Percentiles rank a stretch among this genome's conserved stretches.
Conservation (phyloP, 2,888 invertebrate species). For the Macropis europaea region DNA sequence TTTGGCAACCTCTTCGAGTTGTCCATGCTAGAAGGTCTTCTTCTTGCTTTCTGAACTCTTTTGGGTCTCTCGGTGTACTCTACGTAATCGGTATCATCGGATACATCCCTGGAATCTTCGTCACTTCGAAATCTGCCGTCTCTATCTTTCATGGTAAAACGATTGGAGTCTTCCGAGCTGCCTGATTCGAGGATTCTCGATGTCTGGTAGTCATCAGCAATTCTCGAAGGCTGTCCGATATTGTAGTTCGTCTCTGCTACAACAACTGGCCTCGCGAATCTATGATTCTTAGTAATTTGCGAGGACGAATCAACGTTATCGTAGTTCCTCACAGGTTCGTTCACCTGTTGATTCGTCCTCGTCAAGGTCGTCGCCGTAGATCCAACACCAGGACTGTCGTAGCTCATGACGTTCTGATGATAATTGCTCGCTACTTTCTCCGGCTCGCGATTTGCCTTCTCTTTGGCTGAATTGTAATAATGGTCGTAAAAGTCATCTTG, state of each 20-base stretch:
- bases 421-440: slow-evolving; percentile 65
- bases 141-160: slow-evolving; percentile 34
- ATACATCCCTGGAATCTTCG: slow-evolving; percentile 68
- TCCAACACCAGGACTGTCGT: slow-evolving; percentile 50
- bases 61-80: slow-evolving; percentile 71
- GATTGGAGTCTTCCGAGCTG: slow-evolving; percentile 33
- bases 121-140: slow-evolving; percentile 64
- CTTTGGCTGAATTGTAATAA: slow-evolving; percentile 48
- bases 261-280: slow-evolving; percentile 67
- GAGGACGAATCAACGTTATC: neutral
- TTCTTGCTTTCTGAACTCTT: slow-evolving; percentile 67
- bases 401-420: slow-evolving; percentile 49
- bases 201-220: slow-evolving; percentile 4
- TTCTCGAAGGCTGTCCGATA: slow-evolving; percentile 44
- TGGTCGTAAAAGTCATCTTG: slow-evolving; percentile 26
- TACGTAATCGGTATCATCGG: slow-evolving; percentile 71
- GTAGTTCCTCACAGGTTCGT: slow-evolving; percentile 13
- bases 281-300: slow-evolving; percentile 2
- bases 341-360: slow-evolving; percentile 54
- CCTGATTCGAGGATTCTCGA: slow-evolving; percentile 35
- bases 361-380: slow-evolving; percentile 39
- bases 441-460: slow-evolving; percentile 43
- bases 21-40: slow-evolving; percentile 64
- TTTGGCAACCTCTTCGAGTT: slow-evolving; percentile 69
- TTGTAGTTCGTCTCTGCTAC: slow-evolving; percentile 67